Base-by-base conservation (phyloP, 2,113 vertebrate genomes). In the Plectropomus leopardus region DNA sequence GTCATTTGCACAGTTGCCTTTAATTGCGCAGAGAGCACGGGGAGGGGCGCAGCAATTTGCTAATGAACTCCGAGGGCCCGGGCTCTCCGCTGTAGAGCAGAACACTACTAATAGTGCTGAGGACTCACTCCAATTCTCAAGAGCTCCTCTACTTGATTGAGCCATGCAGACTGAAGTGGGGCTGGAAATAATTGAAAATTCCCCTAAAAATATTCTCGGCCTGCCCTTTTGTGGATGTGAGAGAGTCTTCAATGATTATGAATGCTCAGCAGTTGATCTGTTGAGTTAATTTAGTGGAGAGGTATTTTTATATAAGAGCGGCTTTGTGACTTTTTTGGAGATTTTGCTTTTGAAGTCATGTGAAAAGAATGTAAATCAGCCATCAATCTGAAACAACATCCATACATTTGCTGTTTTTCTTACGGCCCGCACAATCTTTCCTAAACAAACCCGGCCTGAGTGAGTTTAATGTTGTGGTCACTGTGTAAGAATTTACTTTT, bases 141-240 rank as follows among this genome's bases (percentile, higher is more conserved):
- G 91, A 89, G 94, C 73, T 88, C 84, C 86, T 88, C 88, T 50
- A 71, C 86, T 84, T 86, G 86, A 89, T 90, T 92, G 88, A 92
- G 88, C 84, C 87, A 67, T 90, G 84, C 81, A 71, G 78, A 67
- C 83, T 90, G 80, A 89, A 94, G 91, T 89, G 87, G 77, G 68
- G 74, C 87, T 91, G 86, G 86, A 88, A 90, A 92, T 93, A 89
- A 94, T 94, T 93, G 87, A 92, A 92, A 88, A 80, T 86, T 85
- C 67, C 72, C 85, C 84, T 84, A 67, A 76, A 78, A 80, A 80
- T 71, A 69, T 80, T 88, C 51, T 73, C 45, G 2, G 54, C 24
- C 66, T 82, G 80, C 64, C 79, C 78, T 75, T 88, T 74, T 82
- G 78, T 61, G 51, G 59, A 61, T 13, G 30, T 68, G 60, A 73